A percentile compares a stretch with the other conserved stretches of the same genome.
Evolutionary conservation across 1,140 invertebrate genomes (phyloP).

Genomic region (Lasaia peninsularis): DNA sequence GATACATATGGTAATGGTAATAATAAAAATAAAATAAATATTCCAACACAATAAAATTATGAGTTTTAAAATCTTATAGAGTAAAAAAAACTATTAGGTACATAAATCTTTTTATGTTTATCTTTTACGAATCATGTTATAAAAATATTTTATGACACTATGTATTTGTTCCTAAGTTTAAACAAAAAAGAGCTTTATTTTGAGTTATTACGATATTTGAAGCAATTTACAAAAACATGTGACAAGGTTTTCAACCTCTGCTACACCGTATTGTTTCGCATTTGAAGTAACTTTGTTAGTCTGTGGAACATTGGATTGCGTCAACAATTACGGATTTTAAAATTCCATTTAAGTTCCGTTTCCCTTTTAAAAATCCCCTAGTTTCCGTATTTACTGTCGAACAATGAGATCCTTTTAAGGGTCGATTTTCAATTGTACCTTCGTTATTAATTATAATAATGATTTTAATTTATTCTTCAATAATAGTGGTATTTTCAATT

Average conservation of each 20-base stretch:
- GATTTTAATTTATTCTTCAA: slow-evolving; percentile 4
- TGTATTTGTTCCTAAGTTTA: no score
- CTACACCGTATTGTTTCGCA: neutral
- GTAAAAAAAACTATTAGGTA: no score
- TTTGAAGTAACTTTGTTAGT: slow-evolving; percentile 9
- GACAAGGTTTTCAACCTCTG: neutral
- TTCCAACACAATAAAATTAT: no score
- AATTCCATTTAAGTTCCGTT: slow-evolving; percentile 31
- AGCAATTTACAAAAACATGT: no score
- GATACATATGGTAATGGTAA: no score
- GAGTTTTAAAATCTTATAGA: no score
- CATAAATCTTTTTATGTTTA: no score
- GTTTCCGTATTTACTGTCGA: slow-evolving; percentile 23
- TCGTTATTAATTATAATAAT: slow-evolving; percentile 17
- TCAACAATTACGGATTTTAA: slow-evolving; percentile 31
- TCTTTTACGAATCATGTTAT: no score
- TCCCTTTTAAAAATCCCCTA: slow-evolving; percentile 31
- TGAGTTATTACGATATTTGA: no score
- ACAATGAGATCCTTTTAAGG: slow-evolving; percentile 17
- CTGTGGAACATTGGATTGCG: slow-evolving; percentile 19
- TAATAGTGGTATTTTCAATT: neutral
- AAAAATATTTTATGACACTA: no score
- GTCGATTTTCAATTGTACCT: slow-evolving; percentile 10
- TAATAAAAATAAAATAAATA: no score
- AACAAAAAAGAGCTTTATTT: no score